phyloP scores from a whole-genome alignment of 2,888 invertebrate species.

The Taphrorychus bicolor region DNA sequence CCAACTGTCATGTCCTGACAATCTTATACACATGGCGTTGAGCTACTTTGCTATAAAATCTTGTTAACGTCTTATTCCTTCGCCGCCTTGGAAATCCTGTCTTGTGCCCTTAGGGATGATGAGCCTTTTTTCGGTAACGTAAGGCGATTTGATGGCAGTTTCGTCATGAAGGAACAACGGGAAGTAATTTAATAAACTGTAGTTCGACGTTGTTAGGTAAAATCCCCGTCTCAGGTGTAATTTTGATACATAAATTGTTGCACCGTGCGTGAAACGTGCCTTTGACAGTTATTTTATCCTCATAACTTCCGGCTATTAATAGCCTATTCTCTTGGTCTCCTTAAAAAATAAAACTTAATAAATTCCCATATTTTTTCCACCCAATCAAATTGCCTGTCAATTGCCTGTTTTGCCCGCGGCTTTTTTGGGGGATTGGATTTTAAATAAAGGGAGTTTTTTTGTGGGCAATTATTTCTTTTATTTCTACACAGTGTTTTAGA shows the following conservation, averaged over 20 bases:
- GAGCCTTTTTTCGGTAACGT: conserved; percentile 15
- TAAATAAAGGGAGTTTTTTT: background rate
- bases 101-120: conserved; percentile 17
- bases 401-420: background rate
- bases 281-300: background rate
- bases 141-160: conserved; percentile 15
- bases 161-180: conserved; percentile 4
- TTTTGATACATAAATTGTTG: too few relatives aligned
- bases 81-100: conserved; percentile 12
- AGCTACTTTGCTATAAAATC: conserved; percentile 14
- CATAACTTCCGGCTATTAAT: background rate
- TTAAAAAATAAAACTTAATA: too few relatives aligned
- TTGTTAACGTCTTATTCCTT: conserved; percentile 12
- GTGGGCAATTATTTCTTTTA: too few relatives aligned
- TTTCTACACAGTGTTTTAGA: too few relatives aligned
- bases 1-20: background rate
- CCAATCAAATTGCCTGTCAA: background rate
- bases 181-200: conserved; percentile 19
- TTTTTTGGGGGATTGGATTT: background rate
- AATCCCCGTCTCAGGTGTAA: too few relatives aligned
- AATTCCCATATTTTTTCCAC: background rate
- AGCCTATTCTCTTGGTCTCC: too few relatives aligned
- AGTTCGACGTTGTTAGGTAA: background rate
- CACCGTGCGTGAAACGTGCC: background rate
- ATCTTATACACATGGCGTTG: conserved; percentile 6